phyloP scores from a whole-genome alignment of 1,140 invertebrate species.

The Drosophila tropicalis region DNA sequence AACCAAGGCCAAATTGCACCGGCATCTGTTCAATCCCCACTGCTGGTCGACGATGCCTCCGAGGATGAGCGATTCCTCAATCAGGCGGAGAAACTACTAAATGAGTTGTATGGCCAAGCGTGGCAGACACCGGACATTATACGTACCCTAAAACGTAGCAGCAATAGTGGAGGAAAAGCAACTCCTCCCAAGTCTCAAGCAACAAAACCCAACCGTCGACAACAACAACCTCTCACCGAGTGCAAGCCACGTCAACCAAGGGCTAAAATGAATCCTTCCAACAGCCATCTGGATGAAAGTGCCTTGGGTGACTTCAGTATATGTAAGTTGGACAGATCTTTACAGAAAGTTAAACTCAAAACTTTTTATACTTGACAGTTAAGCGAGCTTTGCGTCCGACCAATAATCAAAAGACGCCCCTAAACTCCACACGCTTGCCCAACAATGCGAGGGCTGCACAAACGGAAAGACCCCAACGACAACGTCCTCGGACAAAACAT shows the following conservation, averaged over 20 bases:
- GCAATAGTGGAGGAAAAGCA: conserved; percentile 46
- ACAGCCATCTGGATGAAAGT: conserved; percentile 49
- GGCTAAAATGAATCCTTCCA: not conserved
- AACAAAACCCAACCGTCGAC: not conserved
- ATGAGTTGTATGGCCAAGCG: conserved; percentile 84
- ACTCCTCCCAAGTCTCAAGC: conserved; percentile 8
- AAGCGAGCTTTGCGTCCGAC: conserved; percentile 54
- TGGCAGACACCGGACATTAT: conserved; percentile 84
- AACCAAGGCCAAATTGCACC: not conserved
- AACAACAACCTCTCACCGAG: not conserved
- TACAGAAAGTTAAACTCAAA: not conserved
- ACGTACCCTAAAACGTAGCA: conserved; percentile 60
- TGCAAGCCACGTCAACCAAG: not conserved
- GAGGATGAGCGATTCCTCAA: conserved; percentile 63
- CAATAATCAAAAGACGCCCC: conserved; percentile 22
- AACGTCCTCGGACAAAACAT: conserved; percentile 36
- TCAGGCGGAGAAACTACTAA: conserved; percentile 83
- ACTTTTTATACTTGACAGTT: conserved; percentile 32
- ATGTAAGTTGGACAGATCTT: conserved; percentile 46
- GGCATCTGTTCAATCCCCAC: conserved; percentile 17
- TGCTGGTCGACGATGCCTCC: conserved; percentile 23
- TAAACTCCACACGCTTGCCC: conserved; percentile 69
- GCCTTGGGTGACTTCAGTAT: conserved; percentile 66
- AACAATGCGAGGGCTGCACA: conserved; percentile 2
- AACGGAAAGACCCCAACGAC: conserved; percentile 27